Conservation (phyloP, 2,888 invertebrate species). For the Busseola fusca region DNA sequence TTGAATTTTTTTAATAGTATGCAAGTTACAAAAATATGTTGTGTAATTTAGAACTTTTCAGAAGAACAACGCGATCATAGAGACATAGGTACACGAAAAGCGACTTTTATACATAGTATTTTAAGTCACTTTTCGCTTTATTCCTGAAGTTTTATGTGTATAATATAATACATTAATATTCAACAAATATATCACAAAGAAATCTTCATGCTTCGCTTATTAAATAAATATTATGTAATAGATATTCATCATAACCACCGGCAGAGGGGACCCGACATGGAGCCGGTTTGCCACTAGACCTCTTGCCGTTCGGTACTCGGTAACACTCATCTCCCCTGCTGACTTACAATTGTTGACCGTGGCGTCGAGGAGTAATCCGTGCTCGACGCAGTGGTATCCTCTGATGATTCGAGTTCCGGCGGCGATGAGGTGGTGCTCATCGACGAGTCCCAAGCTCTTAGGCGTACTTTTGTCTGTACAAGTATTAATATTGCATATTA, state of each 20-base stretch:
- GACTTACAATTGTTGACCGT: constrained; percentile 19
- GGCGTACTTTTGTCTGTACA: constrained; percentile 16
- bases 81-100: not conserved
- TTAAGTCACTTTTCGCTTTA: too few species aligned
- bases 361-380: not conserved
- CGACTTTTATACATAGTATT: not conserved
- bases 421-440: constrained; percentile 10
- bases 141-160: not conserved
- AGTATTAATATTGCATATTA: not conserved
- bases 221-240: not conserved
- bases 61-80: not conserved
- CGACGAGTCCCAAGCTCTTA: not conserved
- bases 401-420: not conserved
- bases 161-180: not conserved
- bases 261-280: too few species aligned
- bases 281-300: not conserved
- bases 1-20: not conserved
- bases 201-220: not conserved
- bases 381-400: not conserved
- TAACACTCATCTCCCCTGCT: not conserved
- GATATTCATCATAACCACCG: not conserved
- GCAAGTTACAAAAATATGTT: not conserved
- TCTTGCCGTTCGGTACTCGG: not conserved
- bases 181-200: not conserved
- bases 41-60: not conserved